Conservation (phyloP, 37 sponge, comb jelly and placozoan genomes). For the Hexactinellida sp. region DNA sequence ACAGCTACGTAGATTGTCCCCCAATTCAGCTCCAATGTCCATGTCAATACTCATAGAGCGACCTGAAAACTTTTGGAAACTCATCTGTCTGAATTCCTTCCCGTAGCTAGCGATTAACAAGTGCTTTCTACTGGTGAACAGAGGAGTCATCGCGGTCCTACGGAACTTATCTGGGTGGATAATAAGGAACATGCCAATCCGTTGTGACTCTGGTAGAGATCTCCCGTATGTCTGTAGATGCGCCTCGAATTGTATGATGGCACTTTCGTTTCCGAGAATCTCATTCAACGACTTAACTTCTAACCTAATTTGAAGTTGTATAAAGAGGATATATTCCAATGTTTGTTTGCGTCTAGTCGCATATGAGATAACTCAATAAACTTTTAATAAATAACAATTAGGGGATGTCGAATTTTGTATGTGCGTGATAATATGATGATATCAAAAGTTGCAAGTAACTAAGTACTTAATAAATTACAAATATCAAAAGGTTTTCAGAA, state of each 20-base stretch:
- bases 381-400: no score
- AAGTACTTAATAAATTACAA: no score
- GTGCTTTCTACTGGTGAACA: background rate
- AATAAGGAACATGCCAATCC: background rate
- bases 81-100: background rate
- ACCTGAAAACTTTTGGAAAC: background rate
- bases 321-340: no score
- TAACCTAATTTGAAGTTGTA: no score
- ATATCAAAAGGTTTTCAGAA: no score
- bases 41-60: slow-evolving; percentile 11
- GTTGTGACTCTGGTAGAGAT: background rate
- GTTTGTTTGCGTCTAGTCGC: no score
- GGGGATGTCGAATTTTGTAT: no score
- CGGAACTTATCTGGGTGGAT: slow-evolving; percentile 5
- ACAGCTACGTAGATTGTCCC: background rate
- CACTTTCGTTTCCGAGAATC: background rate
- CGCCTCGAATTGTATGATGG: background rate
- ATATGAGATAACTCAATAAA: no score
- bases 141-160: slow-evolving; percentile 7
- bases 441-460: no score
- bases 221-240: background rate
- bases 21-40: background rate
- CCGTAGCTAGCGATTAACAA: background rate
- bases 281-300: background rate
- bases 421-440: no score